Percentiles rank a stretch among this genome's conserved stretches.
Conservation (phyloP, 2,113 vertebrate species). For the Ptilorrhoa leucosticta region DNA sequence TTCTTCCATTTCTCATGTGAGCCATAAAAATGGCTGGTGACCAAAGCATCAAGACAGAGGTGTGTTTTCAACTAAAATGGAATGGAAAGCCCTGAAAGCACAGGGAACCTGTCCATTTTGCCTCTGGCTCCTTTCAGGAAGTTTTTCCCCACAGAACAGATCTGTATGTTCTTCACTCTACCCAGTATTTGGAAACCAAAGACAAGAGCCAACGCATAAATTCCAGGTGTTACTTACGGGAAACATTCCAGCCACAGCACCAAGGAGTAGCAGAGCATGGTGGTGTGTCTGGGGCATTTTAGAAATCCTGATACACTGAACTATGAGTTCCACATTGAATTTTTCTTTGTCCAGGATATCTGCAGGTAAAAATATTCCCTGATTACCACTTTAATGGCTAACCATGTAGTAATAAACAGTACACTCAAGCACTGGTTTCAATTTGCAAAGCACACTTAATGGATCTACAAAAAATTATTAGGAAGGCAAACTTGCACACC, state of each 20-base stretch:
- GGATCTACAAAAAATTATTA: background rate
- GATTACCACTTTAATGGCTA: background rate
- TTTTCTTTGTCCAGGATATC: slow-evolving; percentile 89
- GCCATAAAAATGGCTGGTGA: background rate
- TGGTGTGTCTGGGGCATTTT: slow-evolving; percentile 95
- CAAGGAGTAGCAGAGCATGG: slow-evolving; percentile 90
- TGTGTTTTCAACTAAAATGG: background rate
- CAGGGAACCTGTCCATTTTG: background rate
- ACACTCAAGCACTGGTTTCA: background rate
- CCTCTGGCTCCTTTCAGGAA: background rate
- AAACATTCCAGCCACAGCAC: slow-evolving; percentile 86
- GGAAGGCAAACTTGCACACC: background rate
- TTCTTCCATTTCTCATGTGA: background rate
- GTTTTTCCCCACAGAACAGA: background rate
- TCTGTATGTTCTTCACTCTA: background rate
- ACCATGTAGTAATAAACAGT: background rate
- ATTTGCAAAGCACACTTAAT: background rate
- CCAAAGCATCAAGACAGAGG: background rate
- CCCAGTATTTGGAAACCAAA: background rate
- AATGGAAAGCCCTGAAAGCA: background rate
- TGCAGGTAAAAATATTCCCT: slow-evolving; percentile 19
- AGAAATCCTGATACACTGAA: slow-evolving; percentile 88
- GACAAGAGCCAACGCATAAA: fast-evolving
- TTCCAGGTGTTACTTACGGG: slow-evolving; percentile 77
- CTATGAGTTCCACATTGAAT: slow-evolving; percentile 93